A percentile compares a stretch with the other conserved stretches of the same genome.
Conservation (phyloP, 2,113 vertebrate genomes). For the Gracilinanus agilis region DNA sequence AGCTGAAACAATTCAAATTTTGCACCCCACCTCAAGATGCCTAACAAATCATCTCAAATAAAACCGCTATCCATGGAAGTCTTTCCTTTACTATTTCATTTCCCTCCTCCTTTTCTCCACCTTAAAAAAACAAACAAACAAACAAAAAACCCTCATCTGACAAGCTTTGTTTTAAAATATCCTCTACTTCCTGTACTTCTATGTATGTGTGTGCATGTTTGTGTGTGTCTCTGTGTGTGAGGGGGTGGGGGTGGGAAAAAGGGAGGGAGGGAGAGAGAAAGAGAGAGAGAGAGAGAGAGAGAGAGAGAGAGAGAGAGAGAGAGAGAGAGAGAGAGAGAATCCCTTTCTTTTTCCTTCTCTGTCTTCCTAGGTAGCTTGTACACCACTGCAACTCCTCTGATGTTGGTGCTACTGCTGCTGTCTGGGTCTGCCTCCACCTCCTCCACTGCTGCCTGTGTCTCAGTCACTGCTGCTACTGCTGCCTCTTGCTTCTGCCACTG, state of each 20-base stretch:
- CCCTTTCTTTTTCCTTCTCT: neutral
- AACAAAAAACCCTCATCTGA: neutral
- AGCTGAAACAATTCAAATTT: neutral
- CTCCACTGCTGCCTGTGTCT: neutral
- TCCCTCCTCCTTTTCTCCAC: neutral
- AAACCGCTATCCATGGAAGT: neutral
- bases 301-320: rapidly evolving
- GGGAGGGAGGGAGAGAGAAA: neutral
- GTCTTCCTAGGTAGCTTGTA: slow-evolving; percentile 41
- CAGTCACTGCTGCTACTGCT: neutral
- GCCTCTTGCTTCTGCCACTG: neutral
- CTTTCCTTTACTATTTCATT: neutral
- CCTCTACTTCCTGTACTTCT: neutral
- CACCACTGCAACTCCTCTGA: neutral
- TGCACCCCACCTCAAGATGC: neutral
- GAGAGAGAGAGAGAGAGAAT: rapidly evolving
- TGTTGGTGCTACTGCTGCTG: neutral
- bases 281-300: rapidly evolving
- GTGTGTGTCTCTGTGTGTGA: no score
- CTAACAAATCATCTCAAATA: neutral
- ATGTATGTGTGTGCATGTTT: no score
- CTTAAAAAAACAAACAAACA: neutral
- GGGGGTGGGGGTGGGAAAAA: no score
- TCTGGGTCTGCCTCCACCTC: neutral
- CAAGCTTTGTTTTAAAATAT: neutral